These are phyloP conservation scores for Naso thynnoides DNA, from an alignment of 2,797 vertebrate genomes.

Conservation along the genomic window DNA sequence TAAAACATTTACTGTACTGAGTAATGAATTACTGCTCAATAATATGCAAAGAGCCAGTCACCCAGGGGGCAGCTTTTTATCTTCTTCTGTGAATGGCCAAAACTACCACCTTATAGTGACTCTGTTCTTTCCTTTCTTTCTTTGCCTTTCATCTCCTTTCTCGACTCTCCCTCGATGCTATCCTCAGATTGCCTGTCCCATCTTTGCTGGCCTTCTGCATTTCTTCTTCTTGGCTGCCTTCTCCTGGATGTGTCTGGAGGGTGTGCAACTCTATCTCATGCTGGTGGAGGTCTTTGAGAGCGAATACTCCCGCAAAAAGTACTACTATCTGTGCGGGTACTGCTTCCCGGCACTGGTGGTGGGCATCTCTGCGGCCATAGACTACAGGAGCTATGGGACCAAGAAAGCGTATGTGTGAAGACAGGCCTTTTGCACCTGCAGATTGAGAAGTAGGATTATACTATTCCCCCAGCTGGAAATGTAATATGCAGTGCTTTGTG, in stretches of 20 bases:
- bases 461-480: constrained; percentile 75
- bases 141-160: constrained; percentile 34
- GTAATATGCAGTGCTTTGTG: constrained; percentile 73
- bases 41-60: constrained; percentile 48
- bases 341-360: constrained; percentile 95
- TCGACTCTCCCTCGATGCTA: constrained; percentile 25
- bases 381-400: constrained; percentile 97
- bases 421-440: constrained; percentile 81
- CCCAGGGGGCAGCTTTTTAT: constrained; percentile 51
- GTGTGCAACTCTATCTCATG: constrained; percentile 96
- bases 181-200: constrained; percentile 92
- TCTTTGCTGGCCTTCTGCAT: constrained; percentile 94
- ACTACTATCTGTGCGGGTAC: constrained; percentile 95
- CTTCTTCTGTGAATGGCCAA: constrained; percentile 35
- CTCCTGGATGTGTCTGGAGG: constrained; percentile 96
- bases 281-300: constrained; percentile 96
- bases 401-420: constrained; percentile 92
- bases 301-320: constrained; percentile 93
- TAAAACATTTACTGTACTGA: constrained; percentile 55
- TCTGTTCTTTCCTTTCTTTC: constrained; percentile 49
- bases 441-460: constrained; percentile 80
- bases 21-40: constrained; percentile 63
- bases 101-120: constrained; percentile 37
- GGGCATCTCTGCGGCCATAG: constrained; percentile 93
- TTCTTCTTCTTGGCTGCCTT: constrained; percentile 98